Evolutionary conservation across 2,113 vertebrate species (phyloP).

Genomic region (Brachyhypopomus occidentalis): DNA sequence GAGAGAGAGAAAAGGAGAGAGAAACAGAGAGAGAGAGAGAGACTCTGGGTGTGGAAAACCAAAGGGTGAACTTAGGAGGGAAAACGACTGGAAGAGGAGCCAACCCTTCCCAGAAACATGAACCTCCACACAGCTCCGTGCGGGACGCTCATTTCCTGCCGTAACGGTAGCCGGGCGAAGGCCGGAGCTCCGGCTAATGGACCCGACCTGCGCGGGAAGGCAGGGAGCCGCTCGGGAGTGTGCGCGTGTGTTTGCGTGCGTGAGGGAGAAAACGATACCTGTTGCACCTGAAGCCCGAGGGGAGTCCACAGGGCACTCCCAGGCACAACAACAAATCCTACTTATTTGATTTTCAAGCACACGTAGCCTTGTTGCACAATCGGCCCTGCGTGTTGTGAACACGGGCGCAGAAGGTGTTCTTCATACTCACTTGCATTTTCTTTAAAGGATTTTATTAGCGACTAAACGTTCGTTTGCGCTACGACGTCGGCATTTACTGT

Average conservation of each 20-base stretch:
- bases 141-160: slow-evolving; percentile 1
- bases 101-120: neutral
- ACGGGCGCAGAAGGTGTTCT: neutral
- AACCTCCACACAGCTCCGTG: neutral
- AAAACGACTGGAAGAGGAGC: neutral
- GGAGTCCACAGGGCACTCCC: slow-evolving; percentile 27
- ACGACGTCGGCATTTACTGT: neutral
- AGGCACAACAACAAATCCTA: slow-evolving; percentile 13
- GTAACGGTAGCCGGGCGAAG: neutral
- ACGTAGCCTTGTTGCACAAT: slow-evolving; percentile 28
- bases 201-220: neutral
- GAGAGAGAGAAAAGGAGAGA: neutral
- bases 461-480: neutral
- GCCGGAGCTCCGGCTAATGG: neutral
- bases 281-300: slow-evolving; percentile 30
- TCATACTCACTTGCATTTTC: neutral
- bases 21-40: neutral
- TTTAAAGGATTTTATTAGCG: neutral
- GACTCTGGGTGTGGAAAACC: slow-evolving; percentile 16
- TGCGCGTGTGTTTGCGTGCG: neutral
- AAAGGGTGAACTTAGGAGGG: neutral
- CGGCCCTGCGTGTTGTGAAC: neutral
- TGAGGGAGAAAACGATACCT: slow-evolving; percentile 18
- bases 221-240: slow-evolving; percentile 19
- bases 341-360: slow-evolving; percentile 21